These are phyloP conservation scores for Grapholita molesta DNA, from an alignment of 1,140 invertebrate species.

Conservation along the genomic window DNA sequence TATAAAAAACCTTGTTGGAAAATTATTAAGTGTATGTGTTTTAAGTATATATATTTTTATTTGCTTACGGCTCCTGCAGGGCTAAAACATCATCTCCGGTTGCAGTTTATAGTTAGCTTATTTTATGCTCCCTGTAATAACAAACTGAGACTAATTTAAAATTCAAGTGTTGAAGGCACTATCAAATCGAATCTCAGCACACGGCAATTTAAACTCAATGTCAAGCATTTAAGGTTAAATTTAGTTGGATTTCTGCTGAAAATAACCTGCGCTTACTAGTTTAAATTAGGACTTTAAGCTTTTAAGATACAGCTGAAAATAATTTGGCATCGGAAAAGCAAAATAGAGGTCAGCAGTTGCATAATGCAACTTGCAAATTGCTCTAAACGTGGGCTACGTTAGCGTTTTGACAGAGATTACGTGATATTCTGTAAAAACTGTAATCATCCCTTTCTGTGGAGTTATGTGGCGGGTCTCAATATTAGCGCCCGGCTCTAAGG, in stretches of 20 bases:
- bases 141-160: neutral
- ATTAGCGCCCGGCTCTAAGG: too few relatives aligned
- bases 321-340: neutral
- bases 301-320: neutral
- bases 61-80: neutral
- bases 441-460: too few relatives aligned
- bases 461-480: too few relatives aligned
- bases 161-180: neutral
- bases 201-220: neutral
- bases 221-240: neutral
- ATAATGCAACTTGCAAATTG: conserved; percentile 1
- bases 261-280: neutral
- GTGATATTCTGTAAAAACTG: too few relatives aligned
- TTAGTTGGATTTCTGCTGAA: neutral
- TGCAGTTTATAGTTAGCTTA: neutral
- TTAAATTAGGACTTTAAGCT: neutral
- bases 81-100: neutral
- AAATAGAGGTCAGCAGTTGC: neutral
- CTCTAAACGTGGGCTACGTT: neutral
- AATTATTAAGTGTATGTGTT: too few relatives aligned
- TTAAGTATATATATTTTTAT: neutral
- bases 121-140: neutral
- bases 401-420: neutral
- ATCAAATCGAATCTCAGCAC: neutral
- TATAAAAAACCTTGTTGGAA: too few relatives aligned